Conservation (phyloP, 2,797 vertebrate genomes). For the Neopelma chrysocephalum region DNA sequence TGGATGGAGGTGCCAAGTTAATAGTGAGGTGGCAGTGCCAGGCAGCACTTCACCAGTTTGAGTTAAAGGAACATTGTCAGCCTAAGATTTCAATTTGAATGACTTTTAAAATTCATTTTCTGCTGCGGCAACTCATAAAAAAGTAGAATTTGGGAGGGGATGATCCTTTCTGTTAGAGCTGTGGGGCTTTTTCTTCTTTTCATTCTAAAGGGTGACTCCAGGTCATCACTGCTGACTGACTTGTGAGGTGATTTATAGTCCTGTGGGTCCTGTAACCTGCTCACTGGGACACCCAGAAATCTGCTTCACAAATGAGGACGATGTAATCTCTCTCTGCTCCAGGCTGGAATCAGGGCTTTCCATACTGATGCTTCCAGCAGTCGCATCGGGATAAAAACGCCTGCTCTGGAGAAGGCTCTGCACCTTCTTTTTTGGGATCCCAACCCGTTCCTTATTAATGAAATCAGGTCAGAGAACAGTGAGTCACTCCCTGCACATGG, state of each 20-base stretch:
- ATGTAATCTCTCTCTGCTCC: not conserved
- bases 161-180: not conserved
- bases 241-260: not conserved
- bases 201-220: not conserved
- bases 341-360: not conserved
- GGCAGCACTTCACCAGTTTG: not conserved
- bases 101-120: not conserved
- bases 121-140: not conserved
- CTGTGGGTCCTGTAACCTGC: not conserved
- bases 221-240: not conserved
- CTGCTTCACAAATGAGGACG: not conserved
- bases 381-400: accelerated
- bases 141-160: not conserved
- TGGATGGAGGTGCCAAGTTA: conserved; percentile 45
- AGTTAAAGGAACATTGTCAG: not conserved
- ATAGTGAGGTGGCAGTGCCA: conserved; percentile 28
- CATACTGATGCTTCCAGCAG: not conserved
- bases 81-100: not conserved
- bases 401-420: not conserved
- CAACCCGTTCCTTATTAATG: not conserved
- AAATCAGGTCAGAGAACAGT: not conserved
- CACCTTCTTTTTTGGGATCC: not conserved
- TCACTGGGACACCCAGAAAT: not conserved
- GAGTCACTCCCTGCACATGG: not conserved
- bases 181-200: not conserved